Evolutionary conservation across 2,888 invertebrate genomes (phyloP).

Genomic region (Callinectes sapidus): DNA sequence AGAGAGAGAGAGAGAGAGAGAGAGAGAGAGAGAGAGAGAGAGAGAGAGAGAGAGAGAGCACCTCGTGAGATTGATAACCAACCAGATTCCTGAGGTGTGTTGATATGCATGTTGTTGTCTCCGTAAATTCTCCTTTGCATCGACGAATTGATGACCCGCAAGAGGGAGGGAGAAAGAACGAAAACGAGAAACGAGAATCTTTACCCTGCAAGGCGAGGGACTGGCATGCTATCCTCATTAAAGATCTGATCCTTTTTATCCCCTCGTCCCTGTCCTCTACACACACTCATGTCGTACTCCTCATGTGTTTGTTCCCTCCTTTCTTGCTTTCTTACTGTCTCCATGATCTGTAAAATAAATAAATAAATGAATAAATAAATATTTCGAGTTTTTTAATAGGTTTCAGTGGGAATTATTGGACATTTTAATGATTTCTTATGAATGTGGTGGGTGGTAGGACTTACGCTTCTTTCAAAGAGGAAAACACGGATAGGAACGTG

Average conservation of each 20-base stretch:
- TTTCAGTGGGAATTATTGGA: too few relatives aligned
- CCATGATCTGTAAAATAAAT: too few relatives aligned
- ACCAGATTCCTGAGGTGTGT: conserved; percentile 50
- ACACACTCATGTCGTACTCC: not conserved
- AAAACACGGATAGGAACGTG: too few relatives aligned
- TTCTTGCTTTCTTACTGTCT: not conserved
- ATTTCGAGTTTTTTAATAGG: too few relatives aligned
- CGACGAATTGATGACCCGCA: conserved; percentile 45
- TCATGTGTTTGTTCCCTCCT: not conserved
- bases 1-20: conserved; percentile 43
- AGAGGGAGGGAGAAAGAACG: conserved; percentile 1
- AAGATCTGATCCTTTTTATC: not conserved
- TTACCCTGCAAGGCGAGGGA: conserved; percentile 12
- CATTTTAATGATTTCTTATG: too few relatives aligned
- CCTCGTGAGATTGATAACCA: conserved; percentile 29
- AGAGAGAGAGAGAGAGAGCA: not conserved
- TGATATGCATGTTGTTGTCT: conserved; percentile 59
- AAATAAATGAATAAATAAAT: too few relatives aligned
- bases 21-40: conserved; percentile 52
- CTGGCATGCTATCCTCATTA: not conserved
- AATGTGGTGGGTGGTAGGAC: too few relatives aligned
- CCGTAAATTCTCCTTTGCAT: conserved; percentile 48
- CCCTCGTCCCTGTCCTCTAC: not conserved
- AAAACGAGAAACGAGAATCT: conserved; percentile 20
- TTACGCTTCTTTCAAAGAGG: too few relatives aligned